phyloP scores from a whole-genome alignment of 1,140 invertebrate genomes.

The Drosophila paulistorum region DNA sequence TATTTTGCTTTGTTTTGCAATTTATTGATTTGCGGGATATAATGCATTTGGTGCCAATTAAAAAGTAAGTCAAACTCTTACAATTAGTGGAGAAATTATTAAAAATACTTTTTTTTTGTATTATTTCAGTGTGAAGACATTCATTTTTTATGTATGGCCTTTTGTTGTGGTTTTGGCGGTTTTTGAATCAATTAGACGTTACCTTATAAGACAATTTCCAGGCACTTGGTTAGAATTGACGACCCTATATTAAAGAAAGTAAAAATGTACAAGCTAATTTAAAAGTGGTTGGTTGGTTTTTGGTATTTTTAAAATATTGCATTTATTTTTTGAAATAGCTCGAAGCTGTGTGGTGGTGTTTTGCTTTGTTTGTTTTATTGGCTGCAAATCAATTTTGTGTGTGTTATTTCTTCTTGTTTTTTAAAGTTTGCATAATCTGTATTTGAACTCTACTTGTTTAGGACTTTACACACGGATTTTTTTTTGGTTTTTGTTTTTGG shows the following conservation, averaged over 20 bases:
- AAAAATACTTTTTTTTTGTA: background rate
- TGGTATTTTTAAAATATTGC: slow-evolving; percentile 76
- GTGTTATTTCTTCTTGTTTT: slow-evolving; percentile 37
- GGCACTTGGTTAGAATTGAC: slow-evolving; percentile 46
- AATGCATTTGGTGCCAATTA: background rate
- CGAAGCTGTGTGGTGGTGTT: slow-evolving; percentile 70
- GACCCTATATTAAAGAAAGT: slow-evolving; percentile 28
- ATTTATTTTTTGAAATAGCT: slow-evolving; percentile 77
- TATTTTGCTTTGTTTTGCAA: slow-evolving; percentile 4
- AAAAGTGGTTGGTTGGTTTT: background rate
- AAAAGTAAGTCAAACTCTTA: slow-evolving; percentile 18
- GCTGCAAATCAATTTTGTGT: slow-evolving; percentile 55
- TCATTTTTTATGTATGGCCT: slow-evolving; percentile 29
- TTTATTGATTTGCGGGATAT: background rate
- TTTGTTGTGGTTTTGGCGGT: slow-evolving; percentile 24
- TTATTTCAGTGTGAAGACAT: slow-evolving; percentile 17
- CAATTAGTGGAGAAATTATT: too few species aligned
- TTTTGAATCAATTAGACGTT: slow-evolving; percentile 31
- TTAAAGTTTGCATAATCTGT: slow-evolving; percentile 52
- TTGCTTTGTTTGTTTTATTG: slow-evolving; percentile 27
- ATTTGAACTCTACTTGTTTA: slow-evolving; percentile 71
- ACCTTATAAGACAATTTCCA: slow-evolving; percentile 39
- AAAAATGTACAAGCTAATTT: too few species aligned
- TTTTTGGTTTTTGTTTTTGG: slow-evolving; percentile 9
- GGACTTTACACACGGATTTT: slow-evolving; percentile 72